These are phyloP conservation scores for Wasmannia auropunctata DNA, from an alignment of 1,140 invertebrate species.

Conservation along the genomic window DNA sequence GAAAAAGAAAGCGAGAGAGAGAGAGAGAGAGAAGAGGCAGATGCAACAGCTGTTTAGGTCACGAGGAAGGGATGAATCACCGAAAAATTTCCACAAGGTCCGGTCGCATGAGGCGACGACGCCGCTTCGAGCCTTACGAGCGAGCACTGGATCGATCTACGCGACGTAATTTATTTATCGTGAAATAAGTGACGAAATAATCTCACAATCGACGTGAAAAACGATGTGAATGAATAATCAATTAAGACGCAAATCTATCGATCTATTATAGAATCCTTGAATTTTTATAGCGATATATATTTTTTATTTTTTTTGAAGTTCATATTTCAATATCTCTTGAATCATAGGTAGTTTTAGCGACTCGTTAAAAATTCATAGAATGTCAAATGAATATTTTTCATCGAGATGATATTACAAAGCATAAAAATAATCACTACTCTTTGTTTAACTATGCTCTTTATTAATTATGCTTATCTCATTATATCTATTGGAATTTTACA, in stretches of 20 bases:
- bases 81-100: slow-evolving; percentile 78
- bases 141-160: not conserved
- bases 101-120: not conserved
- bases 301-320: slow-evolving; percentile 17
- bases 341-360: not conserved
- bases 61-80: slow-evolving; percentile 78
- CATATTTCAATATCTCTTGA: not conserved
- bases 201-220: slow-evolving; percentile 9
- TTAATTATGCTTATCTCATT: not conserved
- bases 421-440: not conserved
- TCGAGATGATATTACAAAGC: not conserved
- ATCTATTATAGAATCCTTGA: not conserved
- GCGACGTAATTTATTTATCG: slow-evolving; percentile 1
- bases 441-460: not conserved
- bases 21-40: not conserved
- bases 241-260: not conserved
- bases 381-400: not conserved
- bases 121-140: not conserved
- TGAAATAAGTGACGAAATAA: slow-evolving; percentile 23
- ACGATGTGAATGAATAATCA: not conserved
- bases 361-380: not conserved
- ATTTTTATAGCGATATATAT: not conserved
- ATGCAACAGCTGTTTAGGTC: slow-evolving; percentile 68
- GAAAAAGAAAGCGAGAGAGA: not conserved
- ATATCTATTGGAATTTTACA: not conserved